Evolutionary conservation across 2,113 vertebrate genomes (phyloP).

Genomic region (Uropsilus gracilis): DNA sequence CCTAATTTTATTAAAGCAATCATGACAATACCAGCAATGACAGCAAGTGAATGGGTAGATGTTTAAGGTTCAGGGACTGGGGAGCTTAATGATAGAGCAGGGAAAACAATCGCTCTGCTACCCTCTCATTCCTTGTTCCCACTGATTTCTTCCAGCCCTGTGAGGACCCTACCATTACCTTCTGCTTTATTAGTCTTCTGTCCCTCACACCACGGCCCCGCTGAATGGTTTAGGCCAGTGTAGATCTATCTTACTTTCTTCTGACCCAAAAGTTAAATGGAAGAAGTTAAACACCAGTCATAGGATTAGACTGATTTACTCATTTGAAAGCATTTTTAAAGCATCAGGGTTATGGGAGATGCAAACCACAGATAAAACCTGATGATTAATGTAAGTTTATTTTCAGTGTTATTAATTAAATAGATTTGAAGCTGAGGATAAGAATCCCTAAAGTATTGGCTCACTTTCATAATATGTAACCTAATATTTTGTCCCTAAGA

Average conservation of each 20-base stretch:
- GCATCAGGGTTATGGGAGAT: not conserved
- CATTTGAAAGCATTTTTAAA: constrained; percentile 46
- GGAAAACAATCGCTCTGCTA: not conserved
- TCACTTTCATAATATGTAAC: constrained; percentile 69
- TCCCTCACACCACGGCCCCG: not conserved
- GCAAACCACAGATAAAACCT: constrained; percentile 29
- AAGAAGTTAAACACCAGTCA: constrained; percentile 17
- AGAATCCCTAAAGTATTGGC: constrained; percentile 60
- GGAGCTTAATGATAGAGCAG: not conserved
- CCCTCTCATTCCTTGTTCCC: not conserved
- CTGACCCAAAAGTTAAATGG: not conserved
- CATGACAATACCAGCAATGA: not conserved
- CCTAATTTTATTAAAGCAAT: constrained; percentile 23
- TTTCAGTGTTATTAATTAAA: constrained; percentile 68
- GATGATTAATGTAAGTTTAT: constrained; percentile 53
- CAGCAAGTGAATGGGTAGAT: not conserved
- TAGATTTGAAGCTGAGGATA: constrained; percentile 56
- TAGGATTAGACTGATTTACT: constrained; percentile 41
- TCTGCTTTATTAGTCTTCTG: not conserved
- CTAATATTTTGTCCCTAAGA: constrained; percentile 62
- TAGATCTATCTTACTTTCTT: not conserved
- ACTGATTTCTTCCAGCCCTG: not conserved
- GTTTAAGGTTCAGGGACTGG: not conserved
- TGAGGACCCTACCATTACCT: not conserved
- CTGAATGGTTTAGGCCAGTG: not conserved